Percentiles rank a stretch among this genome's conserved stretches.
phyloP scores from a whole-genome alignment of 2,113 vertebrate genomes.

The Myxocyprinus asiaticus region DNA sequence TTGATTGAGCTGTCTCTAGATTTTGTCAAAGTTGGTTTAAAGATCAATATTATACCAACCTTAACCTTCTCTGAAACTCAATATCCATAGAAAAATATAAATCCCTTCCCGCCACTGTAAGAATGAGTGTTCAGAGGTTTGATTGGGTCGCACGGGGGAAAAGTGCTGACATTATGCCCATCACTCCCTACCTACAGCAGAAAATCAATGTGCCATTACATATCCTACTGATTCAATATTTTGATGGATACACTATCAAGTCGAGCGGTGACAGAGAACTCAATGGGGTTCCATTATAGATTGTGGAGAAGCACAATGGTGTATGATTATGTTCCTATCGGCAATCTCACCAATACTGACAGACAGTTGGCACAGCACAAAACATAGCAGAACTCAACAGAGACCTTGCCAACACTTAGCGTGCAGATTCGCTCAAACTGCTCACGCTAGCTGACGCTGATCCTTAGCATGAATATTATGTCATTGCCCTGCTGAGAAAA shows the following conservation, averaged over 20 bases:
- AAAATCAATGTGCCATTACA: conserved; percentile 41
- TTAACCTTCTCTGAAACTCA: conserved; percentile 13
- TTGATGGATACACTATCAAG: conserved; percentile 42
- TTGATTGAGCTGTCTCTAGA: not conserved
- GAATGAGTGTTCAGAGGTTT: conserved; percentile 23
- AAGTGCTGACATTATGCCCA: not conserved
- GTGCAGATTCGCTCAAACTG: conserved; percentile 15
- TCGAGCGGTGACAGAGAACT: conserved; percentile 30
- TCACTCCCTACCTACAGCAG: conserved; percentile 30
- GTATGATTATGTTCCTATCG: conserved; percentile 36
- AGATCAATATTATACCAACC: conserved; percentile 20
- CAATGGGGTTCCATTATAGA: conserved; percentile 27
- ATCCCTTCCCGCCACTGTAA: not conserved
- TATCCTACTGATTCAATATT: conserved; percentile 26
- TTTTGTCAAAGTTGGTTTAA: conserved; percentile 11
- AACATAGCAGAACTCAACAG: conserved; percentile 29
- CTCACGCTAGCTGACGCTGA: conserved; percentile 32
- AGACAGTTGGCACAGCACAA: conserved; percentile 28
- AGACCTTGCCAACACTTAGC: conserved; percentile 34
- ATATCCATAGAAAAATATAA: conserved; percentile 29
- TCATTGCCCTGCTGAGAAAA: no score
- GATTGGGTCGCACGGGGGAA: not conserved
- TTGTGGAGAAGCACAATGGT: conserved; percentile 37
- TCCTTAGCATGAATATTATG: no score
- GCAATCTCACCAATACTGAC: conserved; percentile 3